Base-by-base conservation (phyloP, 1,140 invertebrate species). In the Whitmania pigra region DNA sequence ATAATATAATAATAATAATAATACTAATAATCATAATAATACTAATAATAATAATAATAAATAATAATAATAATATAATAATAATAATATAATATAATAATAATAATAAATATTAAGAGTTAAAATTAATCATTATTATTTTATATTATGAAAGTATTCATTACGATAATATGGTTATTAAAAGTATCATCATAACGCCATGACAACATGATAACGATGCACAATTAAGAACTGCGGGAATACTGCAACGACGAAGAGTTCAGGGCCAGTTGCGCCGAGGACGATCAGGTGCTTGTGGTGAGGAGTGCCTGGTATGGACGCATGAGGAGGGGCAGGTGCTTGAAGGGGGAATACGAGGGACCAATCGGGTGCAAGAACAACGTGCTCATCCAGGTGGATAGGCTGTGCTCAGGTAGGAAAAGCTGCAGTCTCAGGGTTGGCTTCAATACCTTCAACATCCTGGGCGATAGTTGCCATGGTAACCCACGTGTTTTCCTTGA, bases 231-330 rank as follows among this genome's bases (percentile, higher is more conserved):
- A 49, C 43, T 49, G 2, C 36, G 63, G 27, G 67, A 73, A 20
- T 73, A 73, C 25, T 73, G 72, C 36, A 27, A 69, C 25, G 27
- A 27, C 31, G 67, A 73, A 54, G 31, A 20, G 17, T 73, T 73
- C 67, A 53, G 22, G 4, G 72, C 67, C 22, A 25, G 27, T 25
- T 73, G 72, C 22, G 4, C 40, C 15, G 15, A 17, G 4, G 49
- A 69, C 40, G 53, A 73, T 2, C 22, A 63, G 57, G 72, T 73
- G 43, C 27, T 73, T 31, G 31, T 73, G 0, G n/a, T 73, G 43
- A 22, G 60, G 17, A 54, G 15, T 36, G 72, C 72, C n/a, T n/a
- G n/a, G 40, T 73, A 54, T 54, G 72, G 72, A 20, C 66, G 49
- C n/a, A 69, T 69, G 67, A 18, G 53, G 15, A 60, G 29, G 27